These are phyloP conservation scores for Eilema caniola DNA, from an alignment of 2,888 invertebrate genomes.

Conservation along the genomic window DNA sequence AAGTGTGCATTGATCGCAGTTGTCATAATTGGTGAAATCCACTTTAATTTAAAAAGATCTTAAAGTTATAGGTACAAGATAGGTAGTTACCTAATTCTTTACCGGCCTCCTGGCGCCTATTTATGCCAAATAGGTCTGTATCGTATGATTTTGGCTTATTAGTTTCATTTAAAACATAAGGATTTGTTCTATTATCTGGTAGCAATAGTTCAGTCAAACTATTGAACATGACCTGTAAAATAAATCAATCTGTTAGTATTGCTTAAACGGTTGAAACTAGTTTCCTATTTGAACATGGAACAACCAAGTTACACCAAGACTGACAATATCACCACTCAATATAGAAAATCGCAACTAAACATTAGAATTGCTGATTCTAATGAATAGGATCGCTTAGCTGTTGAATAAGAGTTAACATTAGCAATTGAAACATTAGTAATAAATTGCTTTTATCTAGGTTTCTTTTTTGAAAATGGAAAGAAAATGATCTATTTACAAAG, in stretches of 20 bases:
- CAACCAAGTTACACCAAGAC: neutral
- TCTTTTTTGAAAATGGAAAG: neutral
- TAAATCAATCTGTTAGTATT: slow-evolving; percentile 38
- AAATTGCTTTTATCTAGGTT: neutral
- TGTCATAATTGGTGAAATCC: neutral
- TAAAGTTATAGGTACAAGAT: neutral
- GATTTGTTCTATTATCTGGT: slow-evolving; percentile 61
- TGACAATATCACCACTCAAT: neutral
- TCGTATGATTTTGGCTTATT: slow-evolving; percentile 58
- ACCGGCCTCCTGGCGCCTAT: slow-evolving; percentile 50
- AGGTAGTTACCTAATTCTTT: neutral
- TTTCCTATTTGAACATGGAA: neutral
- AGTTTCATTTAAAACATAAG: slow-evolving; percentile 62
- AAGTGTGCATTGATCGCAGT: too few species aligned
- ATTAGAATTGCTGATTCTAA: neutral
- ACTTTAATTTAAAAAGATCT: neutral
- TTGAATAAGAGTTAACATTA: neutral
- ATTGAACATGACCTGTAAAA: slow-evolving; percentile 66
- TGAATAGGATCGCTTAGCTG: neutral
- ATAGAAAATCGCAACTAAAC: neutral
- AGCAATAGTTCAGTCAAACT: slow-evolving; percentile 69
- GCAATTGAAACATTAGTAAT: neutral
- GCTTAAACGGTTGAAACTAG: neutral
- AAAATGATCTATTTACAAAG: neutral
- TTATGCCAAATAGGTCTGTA: slow-evolving; percentile 62